A percentile compares a stretch with the other conserved stretches of the same genome.
Evolutionary conservation across 2,888 invertebrate genomes (phyloP).

Genomic region (Penaeus monodon): DNA sequence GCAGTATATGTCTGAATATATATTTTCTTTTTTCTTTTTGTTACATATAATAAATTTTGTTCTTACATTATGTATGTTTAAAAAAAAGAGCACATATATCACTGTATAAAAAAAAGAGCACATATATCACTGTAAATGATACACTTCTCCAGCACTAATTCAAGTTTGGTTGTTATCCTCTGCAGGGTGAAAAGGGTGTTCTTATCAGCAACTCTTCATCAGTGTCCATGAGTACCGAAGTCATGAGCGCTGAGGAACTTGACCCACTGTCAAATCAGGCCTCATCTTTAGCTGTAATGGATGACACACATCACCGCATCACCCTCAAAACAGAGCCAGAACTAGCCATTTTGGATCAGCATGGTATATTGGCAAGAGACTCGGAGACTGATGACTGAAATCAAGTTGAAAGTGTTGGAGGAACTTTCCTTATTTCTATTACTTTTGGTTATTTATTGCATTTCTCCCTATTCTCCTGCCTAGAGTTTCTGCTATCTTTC

Average conservation of each 20-base stretch:
- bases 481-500: no score
- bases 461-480: no score
- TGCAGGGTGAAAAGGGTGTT: constrained; percentile 50
- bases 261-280: constrained; percentile 30
- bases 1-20: no score
- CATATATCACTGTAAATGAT: no score
- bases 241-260: constrained; percentile 42
- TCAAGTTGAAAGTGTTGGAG: background rate
- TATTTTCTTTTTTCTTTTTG: no score
- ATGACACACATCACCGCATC: constrained; percentile 45
- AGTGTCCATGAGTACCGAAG: constrained; percentile 50
- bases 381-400: constrained; percentile 53
- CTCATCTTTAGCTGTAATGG: constrained; percentile 40
- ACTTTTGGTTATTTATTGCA: no score
- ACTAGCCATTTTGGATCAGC: constrained; percentile 45
- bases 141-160: background rate
- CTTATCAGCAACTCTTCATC: constrained; percentile 55
- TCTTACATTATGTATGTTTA: no score
- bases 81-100: no score
- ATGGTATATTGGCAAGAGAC: constrained; percentile 45
- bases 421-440: no score
- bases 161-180: background rate
- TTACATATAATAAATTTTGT: no score
- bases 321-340: constrained; percentile 54
- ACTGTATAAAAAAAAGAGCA: no score